phyloP scores from a whole-genome alignment of 2,888 invertebrate genomes.

The Lagria hirta region DNA sequence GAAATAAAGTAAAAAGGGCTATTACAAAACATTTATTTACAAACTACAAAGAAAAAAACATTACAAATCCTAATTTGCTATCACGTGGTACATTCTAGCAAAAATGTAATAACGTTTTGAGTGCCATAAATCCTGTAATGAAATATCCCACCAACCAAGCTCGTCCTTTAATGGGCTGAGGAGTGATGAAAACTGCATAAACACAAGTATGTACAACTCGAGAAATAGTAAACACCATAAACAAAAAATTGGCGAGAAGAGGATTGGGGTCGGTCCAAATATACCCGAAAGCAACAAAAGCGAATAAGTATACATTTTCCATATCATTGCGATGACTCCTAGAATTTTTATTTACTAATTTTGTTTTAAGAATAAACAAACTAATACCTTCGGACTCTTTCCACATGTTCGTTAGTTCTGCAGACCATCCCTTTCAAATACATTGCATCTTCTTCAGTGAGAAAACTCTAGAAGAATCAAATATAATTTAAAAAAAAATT shows the following conservation, averaged over 20 bases:
- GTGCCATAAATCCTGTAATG: constrained; percentile 13
- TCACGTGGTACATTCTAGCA: no score
- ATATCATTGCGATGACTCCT: constrained; percentile 18
- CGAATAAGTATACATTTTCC: constrained; percentile 17
- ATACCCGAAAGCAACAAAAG: constrained; percentile 15
- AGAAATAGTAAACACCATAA: constrained; percentile 8
- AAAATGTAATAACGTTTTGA: constrained; percentile 12
- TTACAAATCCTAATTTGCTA: no score
- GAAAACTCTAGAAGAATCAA: constrained; percentile 10
- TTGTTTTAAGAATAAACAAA: not conserved
- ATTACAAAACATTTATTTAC: no score
- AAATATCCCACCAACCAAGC: constrained; percentile 16
- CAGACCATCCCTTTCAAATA: constrained; percentile 19
- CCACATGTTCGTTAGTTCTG: constrained; percentile 14
- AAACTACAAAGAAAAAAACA: not conserved
- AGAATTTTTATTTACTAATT: not conserved
- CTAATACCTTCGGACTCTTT: constrained; percentile 15
- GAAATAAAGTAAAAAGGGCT: no score
- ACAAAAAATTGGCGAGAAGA: constrained; percentile 8
- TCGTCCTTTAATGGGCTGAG: constrained; percentile 13
- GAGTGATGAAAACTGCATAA: constrained; percentile 14
- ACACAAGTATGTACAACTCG: constrained; percentile 16
- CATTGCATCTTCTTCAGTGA: constrained; percentile 18
- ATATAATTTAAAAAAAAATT: not conserved
- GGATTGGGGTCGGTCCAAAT: constrained; percentile 16